Percentiles rank a stretch among this genome's conserved stretches.
Conservation (phyloP, 2,797 vertebrate species). For the Channallabes apus region DNA sequence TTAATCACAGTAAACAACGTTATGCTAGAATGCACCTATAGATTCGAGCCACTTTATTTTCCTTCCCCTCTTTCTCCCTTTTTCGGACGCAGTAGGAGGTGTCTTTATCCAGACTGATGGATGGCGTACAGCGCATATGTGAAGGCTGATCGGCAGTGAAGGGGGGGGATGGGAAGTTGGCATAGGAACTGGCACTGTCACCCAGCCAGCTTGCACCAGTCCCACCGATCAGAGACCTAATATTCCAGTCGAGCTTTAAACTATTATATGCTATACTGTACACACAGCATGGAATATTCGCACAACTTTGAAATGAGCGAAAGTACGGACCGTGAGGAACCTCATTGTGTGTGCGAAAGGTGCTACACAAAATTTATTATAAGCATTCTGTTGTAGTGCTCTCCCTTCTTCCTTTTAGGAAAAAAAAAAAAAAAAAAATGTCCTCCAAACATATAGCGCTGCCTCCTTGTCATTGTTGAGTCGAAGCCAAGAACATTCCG, state of each 20-base stretch:
- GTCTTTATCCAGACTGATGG: constrained; percentile 77
- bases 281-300: not conserved
- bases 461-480: not conserved
- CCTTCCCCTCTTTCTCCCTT: constrained; percentile 29
- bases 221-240: constrained; percentile 39
- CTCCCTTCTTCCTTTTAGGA: not conserved
- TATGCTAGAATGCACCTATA: constrained; percentile 53
- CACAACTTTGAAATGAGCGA: constrained; percentile 27
- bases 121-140: constrained; percentile 64
- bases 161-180: constrained; percentile 52
- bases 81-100: constrained; percentile 62
- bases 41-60: constrained; percentile 50
- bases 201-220: constrained; percentile 41
- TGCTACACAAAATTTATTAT: not conserved
- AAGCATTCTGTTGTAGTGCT: not conserved
- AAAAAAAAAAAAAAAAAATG: not conserved
- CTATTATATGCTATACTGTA: constrained; percentile 20
- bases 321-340: not conserved
- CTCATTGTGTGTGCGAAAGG: not conserved
- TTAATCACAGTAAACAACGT: constrained; percentile 62
- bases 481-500: constrained; percentile 77
- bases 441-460: constrained; percentile 58
- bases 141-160: constrained; percentile 55
- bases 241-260: constrained; percentile 24
- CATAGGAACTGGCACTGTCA: constrained; percentile 63